These are phyloP conservation scores for Laothoe populi DNA, from an alignment of 2,888 invertebrate species.

Conservation along the genomic window DNA sequence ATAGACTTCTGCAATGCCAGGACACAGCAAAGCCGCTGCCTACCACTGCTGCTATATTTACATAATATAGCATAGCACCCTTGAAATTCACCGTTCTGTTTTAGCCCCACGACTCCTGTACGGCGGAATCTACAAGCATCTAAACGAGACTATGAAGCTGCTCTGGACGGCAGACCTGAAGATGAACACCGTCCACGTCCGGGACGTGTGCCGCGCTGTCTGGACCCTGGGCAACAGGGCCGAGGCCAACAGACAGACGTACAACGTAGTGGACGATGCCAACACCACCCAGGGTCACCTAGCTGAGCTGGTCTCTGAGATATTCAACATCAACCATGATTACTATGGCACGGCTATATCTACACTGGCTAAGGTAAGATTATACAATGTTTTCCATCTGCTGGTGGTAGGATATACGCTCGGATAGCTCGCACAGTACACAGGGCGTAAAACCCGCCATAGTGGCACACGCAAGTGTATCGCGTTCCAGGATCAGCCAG, in stretches of 20 bases:
- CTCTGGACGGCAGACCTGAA: constrained; percentile 94
- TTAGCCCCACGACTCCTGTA: constrained; percentile 93
- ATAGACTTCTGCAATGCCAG: too few species aligned
- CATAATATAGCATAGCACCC: too few species aligned
- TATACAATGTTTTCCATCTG: not conserved
- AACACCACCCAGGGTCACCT: constrained; percentile 94
- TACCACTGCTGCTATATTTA: too few species aligned
- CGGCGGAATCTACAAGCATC: constrained; percentile 94
- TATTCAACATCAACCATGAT: constrained; percentile 94
- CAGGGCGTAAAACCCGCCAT: too few species aligned
- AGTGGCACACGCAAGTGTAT: too few species aligned
- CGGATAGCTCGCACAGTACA: too few species aligned
- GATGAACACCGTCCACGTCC: constrained; percentile 94
- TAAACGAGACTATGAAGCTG: constrained; percentile 95
- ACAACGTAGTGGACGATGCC: constrained; percentile 93
- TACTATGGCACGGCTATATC: constrained; percentile 94
- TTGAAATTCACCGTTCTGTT: not conserved
- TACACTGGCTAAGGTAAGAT: constrained; percentile 89
- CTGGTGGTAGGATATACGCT: not conserved
- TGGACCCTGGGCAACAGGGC: constrained; percentile 87
- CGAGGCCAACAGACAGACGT: constrained; percentile 86
- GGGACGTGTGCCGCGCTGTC: constrained; percentile 92
- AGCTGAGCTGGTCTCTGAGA: constrained; percentile 90
- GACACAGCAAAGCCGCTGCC: too few species aligned
- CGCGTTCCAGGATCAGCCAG: too few species aligned